These are phyloP conservation scores for Platycheirus albimanus DNA, from an alignment of 2,888 invertebrate genomes.

Conservation along the genomic window DNA sequence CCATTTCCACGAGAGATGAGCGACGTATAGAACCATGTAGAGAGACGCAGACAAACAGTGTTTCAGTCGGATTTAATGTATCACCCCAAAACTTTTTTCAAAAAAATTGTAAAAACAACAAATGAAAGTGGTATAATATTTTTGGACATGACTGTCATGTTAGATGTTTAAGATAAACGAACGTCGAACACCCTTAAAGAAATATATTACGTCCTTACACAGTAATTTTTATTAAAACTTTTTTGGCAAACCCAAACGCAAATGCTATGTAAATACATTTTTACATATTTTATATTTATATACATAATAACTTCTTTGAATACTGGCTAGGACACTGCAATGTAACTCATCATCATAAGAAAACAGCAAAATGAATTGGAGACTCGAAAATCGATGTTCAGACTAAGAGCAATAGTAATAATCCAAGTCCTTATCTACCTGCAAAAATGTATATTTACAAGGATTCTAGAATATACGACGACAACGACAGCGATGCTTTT, in stretches of 20 bases:
- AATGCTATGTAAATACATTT: too few species aligned
- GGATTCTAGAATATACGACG: constrained; percentile 4
- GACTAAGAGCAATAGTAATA: constrained; percentile 52
- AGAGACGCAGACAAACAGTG: too few species aligned
- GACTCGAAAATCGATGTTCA: constrained; percentile 3
- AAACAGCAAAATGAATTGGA: constrained; percentile 5
- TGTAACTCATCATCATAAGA: constrained; percentile 29
- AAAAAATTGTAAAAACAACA: too few species aligned
- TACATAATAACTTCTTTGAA: too few species aligned
- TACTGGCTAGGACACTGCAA: constrained; percentile 12
- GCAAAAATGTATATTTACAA: constrained; percentile 10
- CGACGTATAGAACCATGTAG: too few species aligned
- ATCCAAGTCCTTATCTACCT: constrained; percentile 29
- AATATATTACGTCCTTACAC: not conserved
- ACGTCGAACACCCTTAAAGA: too few species aligned
- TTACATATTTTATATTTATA: constrained; percentile 8
- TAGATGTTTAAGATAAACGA: too few species aligned
- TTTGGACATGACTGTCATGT: too few species aligned
- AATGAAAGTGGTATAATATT: too few species aligned
- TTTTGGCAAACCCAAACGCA: constrained; percentile 41
- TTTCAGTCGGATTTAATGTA: too few species aligned
- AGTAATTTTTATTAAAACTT: not conserved
- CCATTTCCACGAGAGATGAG: too few species aligned
- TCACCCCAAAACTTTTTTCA: too few species aligned
- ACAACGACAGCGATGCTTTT: not conserved